These are phyloP conservation scores for Caenorhabditis doughertyi DNA, from an alignment of 2,888 invertebrate species.

Conservation along the genomic window DNA sequence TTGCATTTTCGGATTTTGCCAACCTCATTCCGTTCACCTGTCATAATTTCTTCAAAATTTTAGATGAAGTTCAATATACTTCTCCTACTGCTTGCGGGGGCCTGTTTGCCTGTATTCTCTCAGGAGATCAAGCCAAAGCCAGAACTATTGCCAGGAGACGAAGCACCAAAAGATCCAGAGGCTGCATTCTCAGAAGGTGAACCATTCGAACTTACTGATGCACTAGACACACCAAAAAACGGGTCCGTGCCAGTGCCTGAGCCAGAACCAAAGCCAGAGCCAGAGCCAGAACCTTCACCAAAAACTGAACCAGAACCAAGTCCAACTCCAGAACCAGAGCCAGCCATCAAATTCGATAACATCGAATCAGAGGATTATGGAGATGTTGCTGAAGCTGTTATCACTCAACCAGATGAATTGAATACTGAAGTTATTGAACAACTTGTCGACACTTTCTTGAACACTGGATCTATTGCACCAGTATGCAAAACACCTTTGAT, in stretches of 20 bases:
- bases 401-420: constrained; percentile 76
- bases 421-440: constrained; percentile 80
- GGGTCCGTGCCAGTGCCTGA: constrained; percentile 55
- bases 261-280: constrained; percentile 67
- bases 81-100: constrained; percentile 61
- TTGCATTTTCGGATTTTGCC: constrained; percentile 1
- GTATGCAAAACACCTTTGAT: constrained; percentile 8
- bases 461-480: constrained; percentile 74
- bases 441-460: constrained; percentile 80
- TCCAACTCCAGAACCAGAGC: constrained; percentile 73
- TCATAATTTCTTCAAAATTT: constrained; percentile 9
- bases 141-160: constrained; percentile 61
- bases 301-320: constrained; percentile 50
- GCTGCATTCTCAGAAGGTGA: constrained; percentile 60
- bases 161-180: constrained; percentile 64
- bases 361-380: constrained; percentile 77
- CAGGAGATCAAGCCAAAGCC: constrained; percentile 67
- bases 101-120: constrained; percentile 37
- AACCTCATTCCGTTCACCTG: not conserved
- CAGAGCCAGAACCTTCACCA: constrained; percentile 65
- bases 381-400: constrained; percentile 70
- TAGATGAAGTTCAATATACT: constrained; percentile 60
- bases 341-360: constrained; percentile 79
- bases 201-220: constrained; percentile 66
- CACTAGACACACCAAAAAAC: constrained; percentile 58